These are phyloP conservation scores for Marmota flaviventris DNA, from an alignment of 2,113 vertebrate genomes.

Conservation along the genomic window DNA sequence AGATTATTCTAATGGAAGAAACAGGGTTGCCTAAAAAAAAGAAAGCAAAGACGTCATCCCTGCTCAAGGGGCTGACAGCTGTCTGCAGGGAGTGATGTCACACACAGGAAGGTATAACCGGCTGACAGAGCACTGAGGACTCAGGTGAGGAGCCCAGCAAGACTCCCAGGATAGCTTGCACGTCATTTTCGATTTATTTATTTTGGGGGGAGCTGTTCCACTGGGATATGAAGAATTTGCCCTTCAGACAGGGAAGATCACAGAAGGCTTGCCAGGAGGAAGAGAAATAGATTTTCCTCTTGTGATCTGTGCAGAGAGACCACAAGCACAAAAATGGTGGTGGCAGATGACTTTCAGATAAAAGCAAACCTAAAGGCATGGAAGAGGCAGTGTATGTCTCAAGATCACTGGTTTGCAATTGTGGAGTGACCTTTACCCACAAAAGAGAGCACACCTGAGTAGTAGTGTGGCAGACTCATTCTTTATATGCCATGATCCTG, in stretches of 20 bases:
- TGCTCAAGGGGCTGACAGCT: not conserved
- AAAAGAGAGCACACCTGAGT: not conserved
- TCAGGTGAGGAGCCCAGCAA: not conserved
- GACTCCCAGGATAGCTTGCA: not conserved
- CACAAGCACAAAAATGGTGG: not conserved
- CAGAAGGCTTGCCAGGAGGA: not conserved
- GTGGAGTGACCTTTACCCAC: not conserved
- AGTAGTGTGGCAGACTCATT: not conserved
- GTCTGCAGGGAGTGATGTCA: not conserved
- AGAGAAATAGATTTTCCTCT: not conserved
- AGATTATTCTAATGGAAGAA: not conserved
- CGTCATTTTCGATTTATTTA: not conserved
- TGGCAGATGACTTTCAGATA: not conserved
- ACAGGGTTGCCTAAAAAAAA: not conserved
- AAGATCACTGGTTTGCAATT: not conserved
- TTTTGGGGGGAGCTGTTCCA: not conserved
- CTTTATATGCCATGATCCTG: not conserved
- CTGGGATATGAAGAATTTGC: not conserved
- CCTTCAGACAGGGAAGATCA: not conserved
- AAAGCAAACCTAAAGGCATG: not conserved
- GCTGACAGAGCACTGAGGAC: not conserved
- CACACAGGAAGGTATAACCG: not conserved
- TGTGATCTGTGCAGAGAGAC: not conserved
- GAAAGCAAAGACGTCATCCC: not conserved
- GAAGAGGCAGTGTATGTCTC: not conserved